Evolutionary conservation across 1,140 invertebrate genomes (phyloP).

Genomic region (Chironomus striatipennis): DNA sequence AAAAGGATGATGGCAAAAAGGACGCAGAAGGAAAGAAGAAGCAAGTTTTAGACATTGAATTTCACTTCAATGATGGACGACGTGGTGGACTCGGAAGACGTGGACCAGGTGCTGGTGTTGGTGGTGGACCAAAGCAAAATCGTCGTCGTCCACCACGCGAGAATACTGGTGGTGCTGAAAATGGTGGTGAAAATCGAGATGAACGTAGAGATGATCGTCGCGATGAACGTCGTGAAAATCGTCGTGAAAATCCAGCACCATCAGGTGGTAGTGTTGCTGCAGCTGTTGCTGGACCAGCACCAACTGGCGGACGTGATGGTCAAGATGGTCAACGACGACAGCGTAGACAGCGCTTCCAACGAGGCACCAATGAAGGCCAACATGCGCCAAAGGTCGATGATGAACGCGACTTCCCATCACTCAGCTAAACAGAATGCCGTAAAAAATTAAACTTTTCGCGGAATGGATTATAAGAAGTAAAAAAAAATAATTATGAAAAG

Average conservation of each 20-base stretch:
- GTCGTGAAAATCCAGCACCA: conserved; percentile 20
- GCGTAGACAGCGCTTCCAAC: conserved; percentile 31
- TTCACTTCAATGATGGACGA: conserved; percentile 76
- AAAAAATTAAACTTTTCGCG: too few species aligned
- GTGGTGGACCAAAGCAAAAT: conserved; percentile 23
- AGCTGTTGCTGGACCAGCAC: too few species aligned
- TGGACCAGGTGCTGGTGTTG: conserved; percentile 38
- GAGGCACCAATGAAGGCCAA: conserved; percentile 40
- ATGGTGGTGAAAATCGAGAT: conserved; percentile 39
- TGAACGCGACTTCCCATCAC: conserved; percentile 88
- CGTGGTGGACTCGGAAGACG: conserved; percentile 56
- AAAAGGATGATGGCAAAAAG: conserved; percentile 50
- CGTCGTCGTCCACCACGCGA: conserved; percentile 25
- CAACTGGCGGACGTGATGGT: conserved; percentile 32
- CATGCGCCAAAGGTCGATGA: conserved; percentile 89
- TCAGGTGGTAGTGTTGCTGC: too few species aligned
- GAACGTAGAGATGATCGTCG: too few species aligned
- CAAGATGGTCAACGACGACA: conserved; percentile 30
- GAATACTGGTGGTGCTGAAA: conserved; percentile 32
- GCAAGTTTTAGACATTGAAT: conserved; percentile 78
- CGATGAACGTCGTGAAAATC: too few species aligned
- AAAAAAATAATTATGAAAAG: too few species aligned
- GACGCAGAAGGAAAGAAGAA: conserved; percentile 54
- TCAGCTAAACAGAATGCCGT: conserved; percentile 53
- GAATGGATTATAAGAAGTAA: too few species aligned